Evolutionary conservation across 2,113 vertebrate species (phyloP).

Genomic region (Forbesichthys agassizii): DNA sequence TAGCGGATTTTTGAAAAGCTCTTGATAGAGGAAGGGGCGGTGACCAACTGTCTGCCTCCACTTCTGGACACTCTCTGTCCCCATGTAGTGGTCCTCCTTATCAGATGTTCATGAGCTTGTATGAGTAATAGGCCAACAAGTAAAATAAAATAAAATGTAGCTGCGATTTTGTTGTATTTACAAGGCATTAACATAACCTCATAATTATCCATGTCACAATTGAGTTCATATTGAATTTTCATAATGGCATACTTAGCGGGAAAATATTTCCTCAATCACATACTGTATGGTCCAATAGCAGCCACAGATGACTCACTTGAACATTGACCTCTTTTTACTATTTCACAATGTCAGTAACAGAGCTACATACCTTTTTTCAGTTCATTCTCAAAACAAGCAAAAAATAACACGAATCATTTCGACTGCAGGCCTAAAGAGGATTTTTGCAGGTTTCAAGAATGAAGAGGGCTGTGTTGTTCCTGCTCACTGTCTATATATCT

Average conservation of each 20-base stretch:
- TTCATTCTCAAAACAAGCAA: background rate
- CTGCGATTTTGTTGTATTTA: no score
- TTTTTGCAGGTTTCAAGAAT: conserved; percentile 14
- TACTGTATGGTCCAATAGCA: conserved; percentile 16
- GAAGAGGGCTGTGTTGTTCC: conserved; percentile 33
- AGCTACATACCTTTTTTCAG: background rate
- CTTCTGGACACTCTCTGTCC: background rate
- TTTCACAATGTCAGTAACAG: conserved; percentile 6
- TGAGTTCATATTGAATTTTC: no score
- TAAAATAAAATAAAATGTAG: background rate
- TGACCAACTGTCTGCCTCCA: conserved; percentile 26
- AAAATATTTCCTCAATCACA: background rate
- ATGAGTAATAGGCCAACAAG: background rate
- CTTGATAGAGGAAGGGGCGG: conserved; percentile 72
- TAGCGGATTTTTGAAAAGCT: conserved; percentile 76
- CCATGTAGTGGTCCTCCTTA: background rate
- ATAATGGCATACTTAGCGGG: background rate
- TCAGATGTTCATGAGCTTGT: no score
- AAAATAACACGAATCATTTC: background rate
- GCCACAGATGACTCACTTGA: conserved; percentile 9
- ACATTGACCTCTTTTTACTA: conserved; percentile 41
- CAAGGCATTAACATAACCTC: no score
- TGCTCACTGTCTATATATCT: conserved; percentile 40
- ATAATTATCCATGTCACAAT: no score
- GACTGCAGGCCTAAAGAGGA: background rate